Conservation (phyloP, 2,797 vertebrate genomes). For the Gila robusta region DNA sequence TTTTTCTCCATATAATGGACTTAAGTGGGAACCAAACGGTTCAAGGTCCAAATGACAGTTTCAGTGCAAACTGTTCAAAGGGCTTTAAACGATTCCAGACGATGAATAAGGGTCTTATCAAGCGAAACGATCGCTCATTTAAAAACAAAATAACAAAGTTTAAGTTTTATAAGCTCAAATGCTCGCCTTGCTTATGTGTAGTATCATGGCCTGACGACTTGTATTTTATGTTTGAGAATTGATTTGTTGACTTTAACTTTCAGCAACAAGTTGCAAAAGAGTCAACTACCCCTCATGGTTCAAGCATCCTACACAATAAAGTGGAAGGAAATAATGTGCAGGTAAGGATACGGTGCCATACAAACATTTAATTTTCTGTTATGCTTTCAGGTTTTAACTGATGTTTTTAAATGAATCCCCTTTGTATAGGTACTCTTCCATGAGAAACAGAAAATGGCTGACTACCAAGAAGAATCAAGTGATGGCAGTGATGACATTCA, state of each 20-base stretch:
- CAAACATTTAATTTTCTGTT: neutral
- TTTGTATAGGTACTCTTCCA: neutral
- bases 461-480: conserved; percentile 12
- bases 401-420: neutral
- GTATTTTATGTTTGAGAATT: conserved; percentile 1
- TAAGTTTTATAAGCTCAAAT: too few species aligned
- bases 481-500: neutral
- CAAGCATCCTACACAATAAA: conserved; percentile 6
- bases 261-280: neutral
- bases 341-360: neutral
- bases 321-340: neutral
- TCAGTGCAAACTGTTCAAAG: too few species aligned
- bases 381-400: neutral
- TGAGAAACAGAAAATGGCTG: neutral
- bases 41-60: too few species aligned
- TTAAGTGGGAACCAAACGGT: too few species aligned
- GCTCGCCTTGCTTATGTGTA: too few species aligned
- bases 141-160: too few species aligned
- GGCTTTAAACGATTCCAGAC: too few species aligned
- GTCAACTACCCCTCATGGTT: neutral
- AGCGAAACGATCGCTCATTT: too few species aligned
- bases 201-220: neutral
- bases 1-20: too few species aligned
- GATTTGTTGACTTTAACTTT: neutral
- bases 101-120: too few species aligned